A percentile compares a stretch with the other conserved stretches of the same genome.
Evolutionary conservation across 2,113 vertebrate genomes (phyloP).

Genomic region (Hippopotamus amphibius): DNA sequence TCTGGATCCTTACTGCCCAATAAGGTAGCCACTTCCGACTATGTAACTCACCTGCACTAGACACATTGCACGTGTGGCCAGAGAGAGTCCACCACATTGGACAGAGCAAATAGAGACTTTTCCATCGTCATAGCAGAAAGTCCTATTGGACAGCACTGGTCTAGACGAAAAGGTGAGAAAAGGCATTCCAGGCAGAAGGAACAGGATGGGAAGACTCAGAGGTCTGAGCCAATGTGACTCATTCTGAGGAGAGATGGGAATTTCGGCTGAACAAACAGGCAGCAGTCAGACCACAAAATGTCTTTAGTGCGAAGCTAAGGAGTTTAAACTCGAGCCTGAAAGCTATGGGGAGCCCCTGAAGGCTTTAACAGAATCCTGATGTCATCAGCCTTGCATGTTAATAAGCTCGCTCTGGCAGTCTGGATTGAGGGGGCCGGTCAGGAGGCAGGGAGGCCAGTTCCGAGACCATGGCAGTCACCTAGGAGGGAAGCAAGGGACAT

Average conservation of each 20-base stretch:
- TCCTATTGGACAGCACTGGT: background rate
- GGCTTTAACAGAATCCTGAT: slow-evolving; percentile 37
- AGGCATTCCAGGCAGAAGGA: background rate
- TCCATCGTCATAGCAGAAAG: background rate
- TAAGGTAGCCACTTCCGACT: background rate
- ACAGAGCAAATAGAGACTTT: background rate
- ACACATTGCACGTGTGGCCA: background rate
- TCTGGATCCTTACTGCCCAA: background rate
- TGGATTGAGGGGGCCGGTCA: background rate
- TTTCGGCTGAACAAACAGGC: background rate
- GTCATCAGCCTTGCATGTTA: slow-evolving; percentile 46
- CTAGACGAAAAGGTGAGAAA: background rate
- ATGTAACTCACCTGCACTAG: background rate
- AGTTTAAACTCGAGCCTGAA: slow-evolving; percentile 40
- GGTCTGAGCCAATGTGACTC: background rate
- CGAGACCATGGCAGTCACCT: background rate
- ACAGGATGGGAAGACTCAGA: background rate
- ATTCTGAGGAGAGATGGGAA: background rate
- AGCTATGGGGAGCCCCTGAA: background rate
- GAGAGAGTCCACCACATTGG: background rate
- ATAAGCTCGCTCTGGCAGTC: slow-evolving; percentile 12
- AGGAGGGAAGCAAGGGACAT: background rate
- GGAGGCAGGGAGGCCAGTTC: background rate
- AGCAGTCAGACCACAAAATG: background rate
- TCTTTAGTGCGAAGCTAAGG: background rate